Conservation (phyloP, 2,797 vertebrate genomes). For the Emydoidea blandingii region DNA sequence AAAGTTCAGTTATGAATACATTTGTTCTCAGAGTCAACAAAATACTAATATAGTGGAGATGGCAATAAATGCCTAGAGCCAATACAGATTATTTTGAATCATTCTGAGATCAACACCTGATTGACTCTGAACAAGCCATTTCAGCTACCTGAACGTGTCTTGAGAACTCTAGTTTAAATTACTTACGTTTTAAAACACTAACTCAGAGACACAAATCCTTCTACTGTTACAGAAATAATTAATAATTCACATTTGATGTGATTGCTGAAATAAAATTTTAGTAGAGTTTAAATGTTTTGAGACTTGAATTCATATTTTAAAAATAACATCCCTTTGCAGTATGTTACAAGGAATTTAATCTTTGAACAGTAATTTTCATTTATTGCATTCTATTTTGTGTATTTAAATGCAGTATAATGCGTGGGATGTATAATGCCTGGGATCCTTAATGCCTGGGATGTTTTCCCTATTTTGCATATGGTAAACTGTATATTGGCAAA, state of each 20-base stretch:
- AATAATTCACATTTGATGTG: conserved; percentile 33
- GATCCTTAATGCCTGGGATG: neutral
- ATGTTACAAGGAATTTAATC: neutral
- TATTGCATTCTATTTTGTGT: neutral
- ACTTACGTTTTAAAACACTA: conserved; percentile 57
- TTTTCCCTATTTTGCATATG: conserved; percentile 33
- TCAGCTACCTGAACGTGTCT: conserved; percentile 60
- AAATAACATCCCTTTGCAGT: conserved; percentile 33
- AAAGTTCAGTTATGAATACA: conserved; percentile 14
- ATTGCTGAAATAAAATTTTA: conserved; percentile 46
- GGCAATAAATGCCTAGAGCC: conserved; percentile 62
- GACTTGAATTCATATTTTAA: conserved; percentile 44
- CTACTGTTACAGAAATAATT: conserved; percentile 69
- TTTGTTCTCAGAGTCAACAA: conserved; percentile 47
- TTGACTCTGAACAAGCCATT: conserved; percentile 57
- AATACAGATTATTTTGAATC: conserved; percentile 66
- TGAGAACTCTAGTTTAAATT: conserved; percentile 18
- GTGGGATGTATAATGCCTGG: too few relatives aligned
- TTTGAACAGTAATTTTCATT: neutral
- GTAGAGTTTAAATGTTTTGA: conserved; percentile 17
- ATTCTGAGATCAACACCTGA: conserved; percentile 49
- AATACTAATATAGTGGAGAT: conserved; percentile 46
- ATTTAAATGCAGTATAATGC: conserved; percentile 51
- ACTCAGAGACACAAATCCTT: conserved; percentile 42
- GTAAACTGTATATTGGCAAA: conserved; percentile 68